Evolutionary conservation across 2,113 vertebrate genomes (phyloP).

Genomic region (Lasiurus cinereus): DNA sequence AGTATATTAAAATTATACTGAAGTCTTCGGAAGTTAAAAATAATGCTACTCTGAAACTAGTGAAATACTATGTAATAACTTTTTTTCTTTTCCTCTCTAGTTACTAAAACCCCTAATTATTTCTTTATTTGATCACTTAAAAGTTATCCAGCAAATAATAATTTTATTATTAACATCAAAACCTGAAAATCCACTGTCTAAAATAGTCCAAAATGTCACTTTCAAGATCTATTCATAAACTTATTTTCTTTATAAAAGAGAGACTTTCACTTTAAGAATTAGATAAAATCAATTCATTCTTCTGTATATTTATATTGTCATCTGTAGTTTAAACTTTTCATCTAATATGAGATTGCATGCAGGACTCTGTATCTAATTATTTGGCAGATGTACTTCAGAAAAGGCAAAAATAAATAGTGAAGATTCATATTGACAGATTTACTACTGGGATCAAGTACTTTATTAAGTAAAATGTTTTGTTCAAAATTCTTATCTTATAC

Average conservation of each 20-base stretch:
- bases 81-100: not conserved
- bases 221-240: not conserved
- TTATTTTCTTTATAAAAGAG: not conserved
- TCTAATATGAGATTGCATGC: not conserved
- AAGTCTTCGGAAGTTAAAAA: not conserved
- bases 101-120: not conserved
- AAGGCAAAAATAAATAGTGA: conserved; percentile 44
- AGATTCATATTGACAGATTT: conserved; percentile 9
- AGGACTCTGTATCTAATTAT: conserved; percentile 7
- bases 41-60: not conserved
- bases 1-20: not conserved
- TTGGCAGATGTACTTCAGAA: conserved; percentile 5
- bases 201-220: not conserved
- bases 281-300: not conserved
- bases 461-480: conserved; percentile 69
- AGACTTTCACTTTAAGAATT: not conserved
- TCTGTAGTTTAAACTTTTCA: not conserved
- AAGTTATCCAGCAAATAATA: not conserved
- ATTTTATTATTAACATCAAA: not conserved
- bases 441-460: conserved; percentile 32
- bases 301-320: not conserved
- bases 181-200: not conserved
- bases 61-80: not conserved
- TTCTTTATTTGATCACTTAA: not conserved
- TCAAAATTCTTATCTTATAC: conserved; percentile 24